Conservation (phyloP, 2,888 invertebrate species). For the Orchesella flavescens region DNA sequence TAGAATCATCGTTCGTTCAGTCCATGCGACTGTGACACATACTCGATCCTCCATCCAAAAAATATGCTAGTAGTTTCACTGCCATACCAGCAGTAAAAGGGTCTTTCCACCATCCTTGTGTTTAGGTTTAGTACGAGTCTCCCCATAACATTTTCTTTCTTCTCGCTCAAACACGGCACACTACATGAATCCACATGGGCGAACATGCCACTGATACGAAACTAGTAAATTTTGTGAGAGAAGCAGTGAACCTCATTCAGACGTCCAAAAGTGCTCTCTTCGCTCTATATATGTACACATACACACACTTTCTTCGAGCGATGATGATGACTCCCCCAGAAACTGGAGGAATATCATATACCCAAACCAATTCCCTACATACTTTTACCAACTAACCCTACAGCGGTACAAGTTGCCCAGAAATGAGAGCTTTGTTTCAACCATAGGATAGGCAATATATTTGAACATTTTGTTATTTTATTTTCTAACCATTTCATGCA, state of each 20-base stretch:
- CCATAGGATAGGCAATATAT: background rate
- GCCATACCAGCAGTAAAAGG: background rate
- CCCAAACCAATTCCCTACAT: background rate
- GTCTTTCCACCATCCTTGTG: background rate
- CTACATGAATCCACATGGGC: conserved; percentile 60
- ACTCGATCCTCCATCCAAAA: background rate
- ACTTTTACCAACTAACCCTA: background rate
- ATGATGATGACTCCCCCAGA: no score
- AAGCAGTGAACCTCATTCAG: conserved; percentile 4
- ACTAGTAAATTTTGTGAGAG: no score
- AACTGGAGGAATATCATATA: no score
- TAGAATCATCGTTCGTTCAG: background rate
- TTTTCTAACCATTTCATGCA: conserved; percentile 7
- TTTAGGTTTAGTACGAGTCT: background rate
- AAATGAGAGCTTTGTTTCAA: background rate
- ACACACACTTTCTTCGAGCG: no score
- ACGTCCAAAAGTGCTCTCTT: no score
- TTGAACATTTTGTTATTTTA: conserved; percentile 16
- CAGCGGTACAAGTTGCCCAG: background rate
- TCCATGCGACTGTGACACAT: conserved; percentile 11
- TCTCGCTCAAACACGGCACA: background rate
- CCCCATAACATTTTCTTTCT: conserved; percentile 4
- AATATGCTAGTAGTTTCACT: conserved; percentile 1
- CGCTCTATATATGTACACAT: no score
- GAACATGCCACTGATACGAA: conserved; percentile 18